phyloP scores from a whole-genome alignment of 2,113 vertebrate species.

The Megatriorchis doriae region DNA sequence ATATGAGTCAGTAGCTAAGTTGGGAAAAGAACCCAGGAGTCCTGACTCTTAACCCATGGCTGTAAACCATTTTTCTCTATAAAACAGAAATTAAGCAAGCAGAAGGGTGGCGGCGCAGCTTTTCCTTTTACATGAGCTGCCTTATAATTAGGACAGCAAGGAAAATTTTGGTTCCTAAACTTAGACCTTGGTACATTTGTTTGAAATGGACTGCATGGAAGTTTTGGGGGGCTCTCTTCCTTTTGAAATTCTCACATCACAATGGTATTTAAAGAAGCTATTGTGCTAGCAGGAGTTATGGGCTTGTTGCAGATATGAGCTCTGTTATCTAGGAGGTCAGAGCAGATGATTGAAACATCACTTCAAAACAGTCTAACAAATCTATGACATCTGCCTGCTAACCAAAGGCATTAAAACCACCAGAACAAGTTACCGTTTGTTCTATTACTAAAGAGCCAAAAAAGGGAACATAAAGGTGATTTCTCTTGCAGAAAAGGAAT shows the following conservation, averaged over 20 bases:
- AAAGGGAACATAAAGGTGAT: neutral
- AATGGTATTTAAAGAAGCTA: neutral
- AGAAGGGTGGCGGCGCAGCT: neutral
- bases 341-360: neutral
- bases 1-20: slow-evolving; percentile 51
- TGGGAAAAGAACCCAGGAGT: slow-evolving; percentile 50
- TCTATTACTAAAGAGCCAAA: neutral
- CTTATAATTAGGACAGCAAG: neutral
- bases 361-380: neutral
- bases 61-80: slow-evolving; percentile 45
- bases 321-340: neutral
- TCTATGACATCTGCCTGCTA: neutral
- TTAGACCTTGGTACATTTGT: neutral
- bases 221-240: neutral
- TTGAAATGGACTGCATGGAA: neutral
- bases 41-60: slow-evolving; percentile 38
- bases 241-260: neutral
- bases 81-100: slow-evolving; percentile 14
- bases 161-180: neutral
- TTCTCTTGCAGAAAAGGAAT: neutral
- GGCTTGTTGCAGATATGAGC: neutral
- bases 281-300: neutral
- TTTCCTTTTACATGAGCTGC: neutral
- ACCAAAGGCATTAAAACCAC: neutral
- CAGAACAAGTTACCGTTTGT: neutral